Conservation (phyloP, 2,797 vertebrate species). For the Adelosebastes latens region DNA sequence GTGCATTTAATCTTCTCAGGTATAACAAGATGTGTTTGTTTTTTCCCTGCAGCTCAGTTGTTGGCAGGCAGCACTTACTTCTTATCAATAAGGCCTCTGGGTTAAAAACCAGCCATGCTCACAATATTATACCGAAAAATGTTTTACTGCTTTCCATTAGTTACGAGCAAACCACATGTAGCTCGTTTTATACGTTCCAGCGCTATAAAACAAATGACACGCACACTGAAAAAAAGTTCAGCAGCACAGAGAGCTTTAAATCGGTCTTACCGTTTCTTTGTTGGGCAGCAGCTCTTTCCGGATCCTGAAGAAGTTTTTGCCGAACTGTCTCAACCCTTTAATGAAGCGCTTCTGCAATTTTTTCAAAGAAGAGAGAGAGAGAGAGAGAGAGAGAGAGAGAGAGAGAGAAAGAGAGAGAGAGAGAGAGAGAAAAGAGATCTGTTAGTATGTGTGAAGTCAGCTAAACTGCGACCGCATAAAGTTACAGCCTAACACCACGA, state of each 20-base stretch:
- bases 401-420: constrained; percentile 27
- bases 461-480: constrained; percentile 49
- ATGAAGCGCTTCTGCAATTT: constrained; percentile 96
- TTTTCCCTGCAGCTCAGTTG: constrained; percentile 14
- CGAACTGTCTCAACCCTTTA: constrained; percentile 97
- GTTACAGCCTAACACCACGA: constrained; percentile 50
- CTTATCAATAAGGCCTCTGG: constrained; percentile 54
- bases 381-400: constrained; percentile 46
- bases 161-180: constrained; percentile 24
- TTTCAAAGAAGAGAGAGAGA: constrained; percentile 43
- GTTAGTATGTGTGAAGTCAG: constrained; percentile 60
- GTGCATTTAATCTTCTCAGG: constrained; percentile 13
- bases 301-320: constrained; percentile 99
- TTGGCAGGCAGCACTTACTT: constrained; percentile 32
- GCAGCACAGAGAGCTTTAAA: constrained; percentile 22
- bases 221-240: constrained; percentile 10
- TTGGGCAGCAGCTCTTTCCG: constrained; percentile 98
- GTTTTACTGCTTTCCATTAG: constrained; percentile 23
- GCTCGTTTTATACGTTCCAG: constrained; percentile 3
- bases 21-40: constrained; percentile 20
- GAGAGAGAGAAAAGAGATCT: constrained; percentile 21
- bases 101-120: constrained; percentile 19
- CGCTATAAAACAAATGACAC: constrained; percentile 22
- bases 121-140: constrained; percentile 26
- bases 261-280: constrained; percentile 95